phyloP scores from a whole-genome alignment of 2,797 vertebrate genomes.

The Ibycter americanus region DNA sequence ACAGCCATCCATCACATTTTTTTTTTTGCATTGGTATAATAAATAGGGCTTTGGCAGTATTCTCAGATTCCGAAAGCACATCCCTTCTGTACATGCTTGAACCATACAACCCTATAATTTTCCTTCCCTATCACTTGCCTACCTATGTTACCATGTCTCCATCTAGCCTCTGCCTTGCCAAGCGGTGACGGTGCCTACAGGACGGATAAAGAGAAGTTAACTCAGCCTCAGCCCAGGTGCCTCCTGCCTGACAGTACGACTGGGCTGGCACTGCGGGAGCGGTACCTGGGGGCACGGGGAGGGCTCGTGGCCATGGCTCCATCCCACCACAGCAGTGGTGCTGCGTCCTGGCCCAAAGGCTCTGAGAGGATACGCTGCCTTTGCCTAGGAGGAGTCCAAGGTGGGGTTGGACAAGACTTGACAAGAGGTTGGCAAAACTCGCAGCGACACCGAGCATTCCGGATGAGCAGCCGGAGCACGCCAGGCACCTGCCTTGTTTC shows the following conservation, averaged over 20 bases:
- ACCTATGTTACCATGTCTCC: background rate
- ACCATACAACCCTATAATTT: background rate
- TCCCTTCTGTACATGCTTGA: background rate
- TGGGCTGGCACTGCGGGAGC: background rate
- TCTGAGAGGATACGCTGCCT: background rate
- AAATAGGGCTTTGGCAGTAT: background rate
- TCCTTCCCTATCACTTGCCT: background rate
- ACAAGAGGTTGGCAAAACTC: background rate
- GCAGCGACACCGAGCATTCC: rapidly evolving
- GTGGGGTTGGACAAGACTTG: background rate
- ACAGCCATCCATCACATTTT: background rate
- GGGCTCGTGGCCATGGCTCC: background rate
- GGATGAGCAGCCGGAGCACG: background rate
- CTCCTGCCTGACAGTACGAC: background rate
- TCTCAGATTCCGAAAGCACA: background rate
- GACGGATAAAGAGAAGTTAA: background rate
- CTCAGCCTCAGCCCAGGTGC: background rate
- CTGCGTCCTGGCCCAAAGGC: background rate
- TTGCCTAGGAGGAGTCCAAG: background rate
- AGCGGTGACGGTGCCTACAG: background rate
- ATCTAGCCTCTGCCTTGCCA: background rate
- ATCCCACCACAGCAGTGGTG: background rate
- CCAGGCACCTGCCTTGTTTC: background rate
- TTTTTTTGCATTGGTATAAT: background rate
- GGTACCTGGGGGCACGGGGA: background rate